phyloP scores from a whole-genome alignment of 2,888 invertebrate species.

The Augiades crinisus region DNA sequence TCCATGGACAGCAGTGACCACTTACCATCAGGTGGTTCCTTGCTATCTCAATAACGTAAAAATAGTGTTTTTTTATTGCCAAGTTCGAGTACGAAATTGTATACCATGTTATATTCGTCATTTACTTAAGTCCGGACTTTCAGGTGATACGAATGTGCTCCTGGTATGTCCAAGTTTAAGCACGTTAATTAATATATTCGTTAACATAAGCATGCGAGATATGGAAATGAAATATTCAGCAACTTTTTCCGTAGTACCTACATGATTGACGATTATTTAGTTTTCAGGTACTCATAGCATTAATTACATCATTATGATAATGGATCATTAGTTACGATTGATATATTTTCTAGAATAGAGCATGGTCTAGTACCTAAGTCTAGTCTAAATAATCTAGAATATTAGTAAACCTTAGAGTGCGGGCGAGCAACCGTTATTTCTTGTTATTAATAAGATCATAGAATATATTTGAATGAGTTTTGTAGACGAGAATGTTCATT shows the following conservation, averaged over 20 bases:
- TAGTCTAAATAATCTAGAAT: constrained; percentile 20
- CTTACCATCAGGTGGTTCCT: no score
- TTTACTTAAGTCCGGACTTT: no score
- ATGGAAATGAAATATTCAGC: no score
- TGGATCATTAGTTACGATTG: constrained; percentile 3
- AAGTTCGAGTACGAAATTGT: no score
- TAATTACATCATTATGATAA: not conserved
- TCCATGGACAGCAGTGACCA: no score
- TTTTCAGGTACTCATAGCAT: constrained; percentile 5
- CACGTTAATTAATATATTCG: not conserved
- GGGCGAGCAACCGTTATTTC: constrained; percentile 16
- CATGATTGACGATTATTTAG: not conserved
- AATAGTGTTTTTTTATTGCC: no score
- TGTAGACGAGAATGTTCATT: constrained; percentile 13
- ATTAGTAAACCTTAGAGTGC: constrained; percentile 19
- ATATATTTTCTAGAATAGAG: constrained; percentile 15
- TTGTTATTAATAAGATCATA: constrained; percentile 10
- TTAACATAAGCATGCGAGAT: no score
- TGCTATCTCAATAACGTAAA: no score
- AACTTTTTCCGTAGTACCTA: no score
- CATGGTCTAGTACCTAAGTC: constrained; percentile 22
- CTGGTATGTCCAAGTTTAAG: no score
- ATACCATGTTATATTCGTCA: no score
- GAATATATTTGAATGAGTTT: constrained; percentile 17
- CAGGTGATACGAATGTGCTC: no score